phyloP scores from a whole-genome alignment of 2,113 vertebrate species.

The Formicarius rufipectus region DNA sequence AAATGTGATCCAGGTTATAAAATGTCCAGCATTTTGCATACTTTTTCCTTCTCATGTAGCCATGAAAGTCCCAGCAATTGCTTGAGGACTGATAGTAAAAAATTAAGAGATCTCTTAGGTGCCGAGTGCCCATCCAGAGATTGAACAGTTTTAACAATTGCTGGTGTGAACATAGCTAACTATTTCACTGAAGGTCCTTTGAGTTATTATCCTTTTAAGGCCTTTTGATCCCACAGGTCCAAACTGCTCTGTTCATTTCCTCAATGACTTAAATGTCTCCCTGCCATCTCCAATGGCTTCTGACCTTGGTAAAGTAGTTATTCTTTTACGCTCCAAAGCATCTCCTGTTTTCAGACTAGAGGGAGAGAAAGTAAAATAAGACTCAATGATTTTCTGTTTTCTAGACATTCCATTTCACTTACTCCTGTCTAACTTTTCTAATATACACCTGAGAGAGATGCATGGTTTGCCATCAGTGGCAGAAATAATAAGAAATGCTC shows the following conservation, averaged over 20 bases:
- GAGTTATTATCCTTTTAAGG: not conserved
- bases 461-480: not conserved
- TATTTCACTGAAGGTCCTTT: not conserved
- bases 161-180: not conserved
- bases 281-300: not conserved
- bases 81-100: not conserved
- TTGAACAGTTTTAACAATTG: not conserved
- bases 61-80: not conserved
- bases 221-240: not conserved
- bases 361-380: not conserved
- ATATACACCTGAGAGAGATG: not conserved
- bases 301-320: not conserved
- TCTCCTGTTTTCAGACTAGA: not conserved
- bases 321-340: not conserved
- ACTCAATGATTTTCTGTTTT: accelerated
- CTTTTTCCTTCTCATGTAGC: not conserved
- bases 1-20: not conserved
- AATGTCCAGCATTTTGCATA: not conserved
- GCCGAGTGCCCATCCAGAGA: not conserved
- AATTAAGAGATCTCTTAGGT: not conserved
- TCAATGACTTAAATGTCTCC: not conserved
- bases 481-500: not conserved
- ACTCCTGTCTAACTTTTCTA: accelerated
- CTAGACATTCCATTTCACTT: not conserved
- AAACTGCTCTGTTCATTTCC: not conserved